phyloP scores from a whole-genome alignment of 2,888 invertebrate genomes.

The Pandemis corylana region DNA sequence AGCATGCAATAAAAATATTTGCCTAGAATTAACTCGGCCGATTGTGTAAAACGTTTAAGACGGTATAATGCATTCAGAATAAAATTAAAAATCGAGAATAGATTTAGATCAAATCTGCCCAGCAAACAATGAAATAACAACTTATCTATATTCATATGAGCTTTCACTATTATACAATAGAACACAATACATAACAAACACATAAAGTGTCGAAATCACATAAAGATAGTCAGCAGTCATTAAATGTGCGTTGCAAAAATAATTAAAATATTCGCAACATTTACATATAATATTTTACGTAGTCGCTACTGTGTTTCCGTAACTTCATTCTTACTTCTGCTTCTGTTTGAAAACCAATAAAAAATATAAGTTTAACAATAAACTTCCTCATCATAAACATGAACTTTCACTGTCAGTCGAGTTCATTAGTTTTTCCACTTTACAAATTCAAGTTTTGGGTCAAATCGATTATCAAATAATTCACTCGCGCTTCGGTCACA shows the following conservation, averaged over 20 bases:
- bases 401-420: slow-evolving; percentile 39
- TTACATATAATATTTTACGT: neutral
- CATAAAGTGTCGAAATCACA: slow-evolving; percentile 26
- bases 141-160: slow-evolving; percentile 36
- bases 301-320: neutral
- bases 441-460: slow-evolving; percentile 30
- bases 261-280: slow-evolving; percentile 7
- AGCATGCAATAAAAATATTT: slow-evolving; percentile 11
- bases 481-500: slow-evolving; percentile 37
- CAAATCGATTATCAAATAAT: slow-evolving; percentile 40
- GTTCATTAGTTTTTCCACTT: slow-evolving; percentile 29
- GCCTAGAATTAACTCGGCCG: neutral
- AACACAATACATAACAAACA: slow-evolving; percentile 29
- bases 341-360: neutral
- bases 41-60: slow-evolving; percentile 28
- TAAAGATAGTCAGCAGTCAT: slow-evolving; percentile 4
- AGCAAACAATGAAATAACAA: slow-evolving; percentile 40
- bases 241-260: slow-evolving; percentile 18
- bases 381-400: slow-evolving; percentile 19
- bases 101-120: slow-evolving; percentile 38
- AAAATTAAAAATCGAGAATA: slow-evolving; percentile 37
- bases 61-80: slow-evolving; percentile 23
- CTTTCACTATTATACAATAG: slow-evolving; percentile 39
- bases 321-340: neutral
- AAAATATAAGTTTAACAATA: neutral